Evolutionary conservation across 2,888 invertebrate species (phyloP), one percentile per base, ranked within the genome.

Genomic region (Drosophila pseudotalamancana): DNA sequence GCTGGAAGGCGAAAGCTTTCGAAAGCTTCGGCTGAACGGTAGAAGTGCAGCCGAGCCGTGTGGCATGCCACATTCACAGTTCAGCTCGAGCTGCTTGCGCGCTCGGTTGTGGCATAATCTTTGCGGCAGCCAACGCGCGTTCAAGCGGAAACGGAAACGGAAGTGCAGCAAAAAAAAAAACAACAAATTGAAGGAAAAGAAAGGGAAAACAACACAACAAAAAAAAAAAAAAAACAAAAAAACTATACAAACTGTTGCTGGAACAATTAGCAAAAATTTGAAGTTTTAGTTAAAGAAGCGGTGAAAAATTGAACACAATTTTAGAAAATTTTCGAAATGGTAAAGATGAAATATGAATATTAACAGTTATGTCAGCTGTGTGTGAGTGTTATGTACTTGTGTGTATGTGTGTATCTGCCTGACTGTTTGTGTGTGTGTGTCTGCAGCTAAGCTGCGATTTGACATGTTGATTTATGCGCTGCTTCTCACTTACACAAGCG

Each of bases 381-480:
- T 48, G 19, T 19, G 25, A 34, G 4, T 21, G 14, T 31, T 46
- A 34, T 45, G 46, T 56, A 23, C 39, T 42, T 32, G 59, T 37
- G 39, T 29, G 25, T 37, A 12, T 19, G 21, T 31, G 34, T 27
- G 37, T 29, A 16, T 43, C 16, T 49, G 42, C 32, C 32, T 46
- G 34, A 32, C 14, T 46, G 31, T 53, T 49, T 59, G 23, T 43
- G 50, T 31, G 53, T 42, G 42, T 56, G 48, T 56, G 64, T 63
- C 60, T 46, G 50, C 48, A 61, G 49, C 31, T 87, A 79, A 87
- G 86, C 83, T 72, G 69, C 77, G 88, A 82, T 85, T 87, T 84
- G 84, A 82, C 80, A 80, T 87, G 83, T 79, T 86, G 86, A 87
- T 87, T 79, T 86, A 79, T 87, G 86, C 67, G 82, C 81, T 77